Evolutionary conservation across 2,888 invertebrate species (phyloP).

Genomic region (Leptinotarsa juncta): DNA sequence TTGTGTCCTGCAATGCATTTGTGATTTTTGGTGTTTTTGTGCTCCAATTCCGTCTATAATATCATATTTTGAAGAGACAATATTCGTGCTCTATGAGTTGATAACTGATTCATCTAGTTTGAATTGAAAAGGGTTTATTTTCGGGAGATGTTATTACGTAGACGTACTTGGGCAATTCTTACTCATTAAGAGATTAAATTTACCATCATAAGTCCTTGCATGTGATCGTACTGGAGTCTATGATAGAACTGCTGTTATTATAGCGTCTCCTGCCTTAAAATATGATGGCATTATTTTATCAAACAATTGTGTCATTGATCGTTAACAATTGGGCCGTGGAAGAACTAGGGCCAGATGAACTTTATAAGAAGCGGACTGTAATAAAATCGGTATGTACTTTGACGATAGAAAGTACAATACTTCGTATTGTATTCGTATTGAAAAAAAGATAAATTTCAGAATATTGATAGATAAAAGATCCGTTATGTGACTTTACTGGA

Average conservation of each 20-base stretch:
- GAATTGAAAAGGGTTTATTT: too few species aligned
- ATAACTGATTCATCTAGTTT: too few species aligned
- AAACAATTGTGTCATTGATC: background rate
- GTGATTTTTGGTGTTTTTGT: too few species aligned
- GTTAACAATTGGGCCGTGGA: background rate
- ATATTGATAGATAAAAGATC: background rate
- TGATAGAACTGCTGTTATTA: slow-evolving; percentile 32
- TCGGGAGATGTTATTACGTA: too few species aligned
- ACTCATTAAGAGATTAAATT: too few species aligned
- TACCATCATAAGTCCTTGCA: too few species aligned
- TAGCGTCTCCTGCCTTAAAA: slow-evolving; percentile 32
- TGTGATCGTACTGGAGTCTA: slow-evolving; percentile 14
- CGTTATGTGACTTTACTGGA: background rate
- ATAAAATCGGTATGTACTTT: background rate
- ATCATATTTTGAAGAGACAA: too few species aligned
- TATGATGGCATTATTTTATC: slow-evolving; percentile 28
- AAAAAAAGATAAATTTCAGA: background rate
- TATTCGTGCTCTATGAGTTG: too few species aligned
- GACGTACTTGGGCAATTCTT: too few species aligned
- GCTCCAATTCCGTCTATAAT: too few species aligned
- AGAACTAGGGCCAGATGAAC: background rate
- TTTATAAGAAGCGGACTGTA: background rate
- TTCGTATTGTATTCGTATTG: background rate
- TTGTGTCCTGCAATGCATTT: too few species aligned
- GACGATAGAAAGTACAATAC: background rate